phyloP scores from a whole-genome alignment of 2,113 vertebrate genomes.

The Naja naja region DNA sequence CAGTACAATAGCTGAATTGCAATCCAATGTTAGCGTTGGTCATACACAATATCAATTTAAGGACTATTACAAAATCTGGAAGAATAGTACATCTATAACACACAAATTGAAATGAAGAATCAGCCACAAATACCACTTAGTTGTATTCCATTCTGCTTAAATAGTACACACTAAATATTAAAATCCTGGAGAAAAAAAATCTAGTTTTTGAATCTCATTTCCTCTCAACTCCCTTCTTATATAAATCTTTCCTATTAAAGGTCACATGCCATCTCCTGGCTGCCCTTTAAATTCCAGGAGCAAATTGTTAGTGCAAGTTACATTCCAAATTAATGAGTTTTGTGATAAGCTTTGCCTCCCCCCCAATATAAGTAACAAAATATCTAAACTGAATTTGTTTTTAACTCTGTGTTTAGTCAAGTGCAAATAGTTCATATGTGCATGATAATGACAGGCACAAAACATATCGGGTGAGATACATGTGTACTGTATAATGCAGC shows the following conservation, averaged over 20 bases:
- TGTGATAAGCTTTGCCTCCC: constrained; percentile 62
- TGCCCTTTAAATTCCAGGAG: constrained; percentile 68
- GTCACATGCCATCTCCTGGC: constrained; percentile 66
- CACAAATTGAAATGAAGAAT: constrained; percentile 11
- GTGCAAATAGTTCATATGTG: constrained; percentile 9
- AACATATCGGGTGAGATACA: background rate
- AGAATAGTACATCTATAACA: background rate
- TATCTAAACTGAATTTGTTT: constrained; percentile 26
- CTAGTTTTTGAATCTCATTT: constrained; percentile 61
- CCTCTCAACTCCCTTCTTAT: constrained; percentile 53
- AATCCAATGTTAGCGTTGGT: background rate
- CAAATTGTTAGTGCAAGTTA: constrained; percentile 58
- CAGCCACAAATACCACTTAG: background rate
- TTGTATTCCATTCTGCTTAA: constrained; percentile 40
- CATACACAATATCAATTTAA: background rate
- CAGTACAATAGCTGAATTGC: background rate
- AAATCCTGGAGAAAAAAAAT: constrained; percentile 50
- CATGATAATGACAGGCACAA: background rate
- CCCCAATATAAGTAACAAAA: constrained; percentile 45
- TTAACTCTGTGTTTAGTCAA: background rate
- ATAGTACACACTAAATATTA: constrained; percentile 46
- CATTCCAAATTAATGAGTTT: constrained; percentile 72
- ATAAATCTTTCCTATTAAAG: constrained; percentile 65
- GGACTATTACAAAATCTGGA: background rate
- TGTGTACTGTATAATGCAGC: background rate